Conservation (phyloP, 1,140 invertebrate species). For the Odontomachus brunneus region DNA sequence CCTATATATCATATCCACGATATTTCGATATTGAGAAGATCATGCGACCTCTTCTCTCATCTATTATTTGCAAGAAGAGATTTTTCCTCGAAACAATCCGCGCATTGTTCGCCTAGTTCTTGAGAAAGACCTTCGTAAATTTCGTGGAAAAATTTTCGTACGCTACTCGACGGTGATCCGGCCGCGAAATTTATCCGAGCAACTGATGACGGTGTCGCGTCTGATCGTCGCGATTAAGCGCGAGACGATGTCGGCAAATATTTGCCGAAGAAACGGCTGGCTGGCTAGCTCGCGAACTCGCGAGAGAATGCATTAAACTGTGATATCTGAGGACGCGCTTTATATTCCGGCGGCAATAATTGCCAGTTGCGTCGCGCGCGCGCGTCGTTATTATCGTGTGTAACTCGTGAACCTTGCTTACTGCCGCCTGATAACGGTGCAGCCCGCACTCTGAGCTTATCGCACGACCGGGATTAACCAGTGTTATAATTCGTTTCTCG, state of each 20-base stretch:
- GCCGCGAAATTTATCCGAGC: slow-evolving; percentile 4
- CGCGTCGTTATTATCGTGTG: slow-evolving; percentile 27
- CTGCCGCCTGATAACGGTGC: slow-evolving; percentile 32
- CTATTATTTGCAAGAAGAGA: too few species aligned
- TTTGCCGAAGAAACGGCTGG: slow-evolving; percentile 30
- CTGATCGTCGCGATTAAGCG: slow-evolving; percentile 30
- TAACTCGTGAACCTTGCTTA: slow-evolving; percentile 2
- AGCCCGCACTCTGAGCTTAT: slow-evolving; percentile 29
- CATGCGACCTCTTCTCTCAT: too few species aligned
- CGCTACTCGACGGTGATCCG: not conserved
- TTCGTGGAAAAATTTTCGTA: not conserved
- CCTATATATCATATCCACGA: too few species aligned
- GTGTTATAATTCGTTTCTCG: slow-evolving; percentile 40
- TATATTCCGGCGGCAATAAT: slow-evolving; percentile 15
- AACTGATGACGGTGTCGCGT: not conserved
- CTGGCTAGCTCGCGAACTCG: not conserved
- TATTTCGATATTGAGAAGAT: too few species aligned
- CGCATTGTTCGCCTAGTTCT: too few species aligned
- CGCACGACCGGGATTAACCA: slow-evolving; percentile 20
- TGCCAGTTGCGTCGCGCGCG: not conserved
- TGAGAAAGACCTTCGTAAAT: not conserved
- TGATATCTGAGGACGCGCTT: slow-evolving; percentile 8
- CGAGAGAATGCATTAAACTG: slow-evolving; percentile 11
- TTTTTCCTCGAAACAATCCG: too few species aligned
- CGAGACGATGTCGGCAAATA: slow-evolving; percentile 29